A percentile compares a stretch with the other conserved stretches of the same genome.
Evolutionary conservation across 2,888 invertebrate genomes (phyloP).

Genomic region (Schrankia costaestrigalis): DNA sequence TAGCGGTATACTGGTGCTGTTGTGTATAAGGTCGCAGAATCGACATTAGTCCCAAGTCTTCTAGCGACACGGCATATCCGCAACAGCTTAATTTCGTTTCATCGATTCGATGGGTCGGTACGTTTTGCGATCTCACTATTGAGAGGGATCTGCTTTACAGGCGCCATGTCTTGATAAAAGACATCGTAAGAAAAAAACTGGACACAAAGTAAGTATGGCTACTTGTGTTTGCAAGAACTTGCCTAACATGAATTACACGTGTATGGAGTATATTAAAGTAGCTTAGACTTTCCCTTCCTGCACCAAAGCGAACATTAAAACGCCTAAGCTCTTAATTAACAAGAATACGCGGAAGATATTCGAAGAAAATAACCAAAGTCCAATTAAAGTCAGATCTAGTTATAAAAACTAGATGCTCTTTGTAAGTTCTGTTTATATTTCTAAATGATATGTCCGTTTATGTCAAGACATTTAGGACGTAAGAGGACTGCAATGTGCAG

Average conservation of each 20-base stretch:
- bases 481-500: conserved; percentile 43
- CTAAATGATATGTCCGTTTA: conserved; percentile 20
- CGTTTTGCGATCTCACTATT: no score
- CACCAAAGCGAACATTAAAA: no score
- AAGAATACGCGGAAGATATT: conserved; percentile 43
- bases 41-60: no score
- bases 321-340: conserved; percentile 55
- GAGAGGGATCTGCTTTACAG: background rate
- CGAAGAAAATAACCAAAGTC: conserved; percentile 49
- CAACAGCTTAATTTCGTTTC: no score
- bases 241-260: no score
- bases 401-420: conserved; percentile 33
- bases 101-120: background rate
- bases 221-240: conserved; percentile 39
- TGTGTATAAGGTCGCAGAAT: no score
- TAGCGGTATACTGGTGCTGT: no score
- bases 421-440: conserved; percentile 12
- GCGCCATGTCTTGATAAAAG: background rate
- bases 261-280: no score
- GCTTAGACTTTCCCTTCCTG: no score
- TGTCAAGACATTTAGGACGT: conserved; percentile 20
- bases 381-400: conserved; percentile 48
- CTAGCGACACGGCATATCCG: no score
- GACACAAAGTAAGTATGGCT: no score
- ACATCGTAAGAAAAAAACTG: conserved; percentile 16